phyloP scores from a whole-genome alignment of 2,797 vertebrate genomes.

The Crenichthys baileyi region DNA sequence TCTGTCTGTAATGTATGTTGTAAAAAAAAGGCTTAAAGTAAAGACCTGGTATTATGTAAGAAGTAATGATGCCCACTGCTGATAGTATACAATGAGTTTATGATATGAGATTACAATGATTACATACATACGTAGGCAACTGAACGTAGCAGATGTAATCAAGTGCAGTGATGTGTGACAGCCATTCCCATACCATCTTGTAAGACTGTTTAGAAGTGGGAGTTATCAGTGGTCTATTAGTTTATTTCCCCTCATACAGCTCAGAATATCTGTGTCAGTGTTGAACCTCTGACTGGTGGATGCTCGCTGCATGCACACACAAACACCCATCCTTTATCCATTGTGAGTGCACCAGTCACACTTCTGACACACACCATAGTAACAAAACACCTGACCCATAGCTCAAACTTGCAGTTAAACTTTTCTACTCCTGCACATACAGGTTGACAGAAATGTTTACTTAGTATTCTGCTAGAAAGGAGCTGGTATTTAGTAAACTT shows the following conservation, averaged over 20 bases:
- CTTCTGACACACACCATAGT: too few species aligned
- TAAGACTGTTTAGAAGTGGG: conserved; percentile 56
- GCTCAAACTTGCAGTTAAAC: not conserved
- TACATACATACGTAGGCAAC: conserved; percentile 36
- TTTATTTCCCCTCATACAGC: conserved; percentile 40
- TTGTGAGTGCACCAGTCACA: not conserved
- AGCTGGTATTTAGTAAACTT: not conserved
- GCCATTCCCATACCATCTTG: conserved; percentile 17
- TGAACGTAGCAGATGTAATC: conserved; percentile 49
- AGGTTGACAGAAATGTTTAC: not conserved
- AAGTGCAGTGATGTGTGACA: conserved; percentile 54
- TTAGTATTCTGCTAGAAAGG: not conserved
- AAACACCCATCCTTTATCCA: not conserved
- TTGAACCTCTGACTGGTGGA: conserved; percentile 17
- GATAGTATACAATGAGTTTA: conserved; percentile 34
- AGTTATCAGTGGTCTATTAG: conserved; percentile 19
- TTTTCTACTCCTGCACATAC: conserved; percentile 1
- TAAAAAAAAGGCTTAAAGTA: conserved; percentile 29
- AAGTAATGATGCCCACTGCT: conserved; percentile 18
- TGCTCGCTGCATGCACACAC: conserved; percentile 13
- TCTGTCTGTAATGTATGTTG: not conserved
- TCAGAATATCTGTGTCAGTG: conserved; percentile 17
- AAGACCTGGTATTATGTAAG: conserved; percentile 10
- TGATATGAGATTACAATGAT: conserved; percentile 55
- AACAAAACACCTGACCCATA: too few species aligned